Conservation (phyloP, 2,888 invertebrate genomes). For the Desoria tigrina region DNA sequence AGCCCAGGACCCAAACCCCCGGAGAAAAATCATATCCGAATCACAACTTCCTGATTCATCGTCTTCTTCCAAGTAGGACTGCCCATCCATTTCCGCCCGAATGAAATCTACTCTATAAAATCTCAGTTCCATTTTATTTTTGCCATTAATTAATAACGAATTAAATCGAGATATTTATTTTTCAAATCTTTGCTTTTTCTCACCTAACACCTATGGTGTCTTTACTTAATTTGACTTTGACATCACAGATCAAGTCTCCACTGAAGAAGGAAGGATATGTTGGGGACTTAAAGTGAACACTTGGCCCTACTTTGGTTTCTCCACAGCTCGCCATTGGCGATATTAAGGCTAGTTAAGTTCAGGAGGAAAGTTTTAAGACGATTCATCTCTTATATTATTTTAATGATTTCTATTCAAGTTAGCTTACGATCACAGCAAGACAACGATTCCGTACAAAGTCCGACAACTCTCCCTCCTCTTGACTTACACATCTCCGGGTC, state of each 20-base stretch:
- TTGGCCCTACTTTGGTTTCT: constrained; percentile 30
- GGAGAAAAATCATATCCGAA: constrained; percentile 45
- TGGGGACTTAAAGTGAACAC: constrained; percentile 45
- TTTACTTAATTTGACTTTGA: constrained; percentile 36
- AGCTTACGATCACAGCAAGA: constrained; percentile 50
- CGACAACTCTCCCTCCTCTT: constrained; percentile 45
- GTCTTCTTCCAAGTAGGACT: constrained; percentile 37
- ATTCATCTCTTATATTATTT: too few relatives aligned
- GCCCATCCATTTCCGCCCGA: constrained; percentile 38
- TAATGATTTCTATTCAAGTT: too few relatives aligned
- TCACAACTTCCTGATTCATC: constrained; percentile 39
- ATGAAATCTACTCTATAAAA: constrained; percentile 41
- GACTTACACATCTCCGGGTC: constrained; percentile 32
- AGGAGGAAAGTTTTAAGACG: neutral
- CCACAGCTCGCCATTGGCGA: constrained; percentile 42
- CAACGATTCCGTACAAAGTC: constrained; percentile 40
- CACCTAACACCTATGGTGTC: constrained; percentile 44
- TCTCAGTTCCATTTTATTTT: neutral
- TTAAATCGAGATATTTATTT: neutral
- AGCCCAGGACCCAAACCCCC: constrained; percentile 48
- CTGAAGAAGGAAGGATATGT: constrained; percentile 33
- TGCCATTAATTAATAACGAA: too few relatives aligned
- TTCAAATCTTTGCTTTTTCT: constrained; percentile 1
- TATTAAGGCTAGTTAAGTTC: constrained; percentile 26
- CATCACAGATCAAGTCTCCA: constrained; percentile 45